Percentiles rank a stretch among this genome's conserved stretches.
Evolutionary conservation across 1,140 invertebrate species (phyloP).

Genomic region (Phortica variegata): DNA sequence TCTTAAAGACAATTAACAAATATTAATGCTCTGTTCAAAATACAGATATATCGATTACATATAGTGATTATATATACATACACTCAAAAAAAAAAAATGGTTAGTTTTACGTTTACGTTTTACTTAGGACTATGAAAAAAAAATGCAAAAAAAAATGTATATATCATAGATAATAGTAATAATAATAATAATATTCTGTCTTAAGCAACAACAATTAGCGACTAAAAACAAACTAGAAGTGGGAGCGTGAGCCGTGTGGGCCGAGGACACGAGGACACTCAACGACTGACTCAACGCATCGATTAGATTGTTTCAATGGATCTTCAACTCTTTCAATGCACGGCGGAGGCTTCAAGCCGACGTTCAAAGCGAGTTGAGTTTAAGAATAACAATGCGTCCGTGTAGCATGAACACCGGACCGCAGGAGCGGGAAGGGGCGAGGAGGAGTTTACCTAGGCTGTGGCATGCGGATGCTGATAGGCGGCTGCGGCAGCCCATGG

Average conservation of each 20-base stretch:
- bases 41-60: constrained; percentile 20
- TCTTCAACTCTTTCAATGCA: too few relatives aligned
- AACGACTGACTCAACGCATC: not conserved
- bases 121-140: constrained; percentile 25
- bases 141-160: constrained; percentile 17
- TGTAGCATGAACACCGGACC: too few relatives aligned
- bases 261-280: too few relatives aligned
- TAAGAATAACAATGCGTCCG: too few relatives aligned
- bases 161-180: constrained; percentile 14
- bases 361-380: too few relatives aligned
- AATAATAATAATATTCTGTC: constrained; percentile 14
- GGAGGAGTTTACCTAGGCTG: constrained; percentile 28
- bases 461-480: constrained; percentile 44
- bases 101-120: not conserved
- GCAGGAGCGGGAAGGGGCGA: too few relatives aligned
- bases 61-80: constrained; percentile 34
- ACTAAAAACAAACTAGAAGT: constrained; percentile 19
- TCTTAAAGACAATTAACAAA: constrained; percentile 51
- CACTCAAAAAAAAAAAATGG: constrained; percentile 33
- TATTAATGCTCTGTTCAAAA: constrained; percentile 30
- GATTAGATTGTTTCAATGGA: not conserved
- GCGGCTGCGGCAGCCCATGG: constrained; percentile 39
- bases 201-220: constrained; percentile 21
- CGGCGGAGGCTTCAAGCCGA: too few relatives aligned
- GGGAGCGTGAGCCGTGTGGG: too few relatives aligned